Base-by-base conservation (phyloP, 2,888 invertebrate species). In the Leucania comma region DNA sequence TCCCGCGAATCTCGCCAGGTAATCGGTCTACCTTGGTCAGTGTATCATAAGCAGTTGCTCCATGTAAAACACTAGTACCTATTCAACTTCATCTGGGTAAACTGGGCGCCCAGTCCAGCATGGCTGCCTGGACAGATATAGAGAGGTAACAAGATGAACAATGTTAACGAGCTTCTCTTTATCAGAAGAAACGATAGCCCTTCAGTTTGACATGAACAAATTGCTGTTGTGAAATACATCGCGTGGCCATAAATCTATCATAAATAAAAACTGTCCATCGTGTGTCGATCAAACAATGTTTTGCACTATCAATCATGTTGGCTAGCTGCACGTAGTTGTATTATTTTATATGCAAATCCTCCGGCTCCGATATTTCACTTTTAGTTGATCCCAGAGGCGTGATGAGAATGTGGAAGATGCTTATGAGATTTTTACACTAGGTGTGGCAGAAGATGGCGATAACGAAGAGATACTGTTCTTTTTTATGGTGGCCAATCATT, bases 241-340 rank as follows among this genome's bases (percentile, higher is more conserved):
- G 17, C 20, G 1, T 17, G 20, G 17, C 26, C 5, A 35, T 51
- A 51, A 61, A 48, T 65, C 14, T 42, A 56, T 42, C n/a, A 32
- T 2, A 54, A 57, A 56, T 56, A 74, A 22, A 46, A 26, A 53
- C 8, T 8, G 14, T 46, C 22, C 46, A 12, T 75, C 42, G 51
- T 6, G 29, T 12, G 42, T 76, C 48, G 26, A 76, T 72, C 76
- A 56, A 17, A 50, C 14, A 26, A 29, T 26, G 22, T 74, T 73
- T 56, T 38, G 46, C 22, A 22, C 50, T 54, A 76, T 79, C 42
- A 53, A 72, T 75, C 80, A 75, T 65, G 38, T 58, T 24, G 26
- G 48, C 42, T 50, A 38, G 54, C 50, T 22, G 12, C 2, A 54
- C 48, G 35, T 62, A 54, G 65, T 62, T 74, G 63, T 54, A 38